Percentiles rank a stretch among this genome's conserved stretches.
phyloP scores from a whole-genome alignment of 2,888 invertebrate species.

The Hoplodrina ambigua region DNA sequence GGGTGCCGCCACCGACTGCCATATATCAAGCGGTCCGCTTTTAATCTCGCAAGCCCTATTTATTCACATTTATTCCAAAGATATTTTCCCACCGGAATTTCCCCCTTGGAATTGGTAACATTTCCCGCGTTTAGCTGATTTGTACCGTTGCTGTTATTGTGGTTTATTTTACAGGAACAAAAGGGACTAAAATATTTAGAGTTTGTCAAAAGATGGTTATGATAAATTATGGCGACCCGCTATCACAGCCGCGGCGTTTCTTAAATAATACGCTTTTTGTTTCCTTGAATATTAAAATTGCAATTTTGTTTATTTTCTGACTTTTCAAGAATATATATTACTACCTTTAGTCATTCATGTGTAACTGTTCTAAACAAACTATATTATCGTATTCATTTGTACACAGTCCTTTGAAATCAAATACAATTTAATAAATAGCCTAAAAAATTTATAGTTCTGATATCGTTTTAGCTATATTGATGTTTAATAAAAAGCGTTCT shows the following conservation, averaged over 20 bases:
- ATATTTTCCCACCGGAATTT: conserved; percentile 87
- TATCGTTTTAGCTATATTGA: background rate
- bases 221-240: conserved; percentile 73
- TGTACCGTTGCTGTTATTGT: conserved; percentile 82
- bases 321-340: no score
- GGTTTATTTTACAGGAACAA: conserved; percentile 81
- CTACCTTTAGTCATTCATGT: no score
- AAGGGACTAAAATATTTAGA: conserved; percentile 78
- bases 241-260: conserved; percentile 63
- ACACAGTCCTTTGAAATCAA: no score
- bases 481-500: background rate
- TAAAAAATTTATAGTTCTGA: background rate
- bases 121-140: conserved; percentile 86
- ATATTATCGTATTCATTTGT: no score
- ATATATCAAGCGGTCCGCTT: conserved; percentile 85
- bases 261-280: conserved; percentile 66
- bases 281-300: conserved; percentile 53
- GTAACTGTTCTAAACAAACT: no score
- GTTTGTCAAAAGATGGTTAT: conserved; percentile 76
- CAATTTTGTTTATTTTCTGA: conserved; percentile 11
- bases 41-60: conserved; percentile 88
- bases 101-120: conserved; percentile 85
- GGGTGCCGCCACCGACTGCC: conserved; percentile 73
- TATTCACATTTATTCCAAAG: conserved; percentile 88
- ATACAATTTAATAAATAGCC: no score